These are phyloP conservation scores for Cercopithecus hamlyni DNA, from an alignment of 2,797 vertebrate species.

Conservation along the genomic window DNA sequence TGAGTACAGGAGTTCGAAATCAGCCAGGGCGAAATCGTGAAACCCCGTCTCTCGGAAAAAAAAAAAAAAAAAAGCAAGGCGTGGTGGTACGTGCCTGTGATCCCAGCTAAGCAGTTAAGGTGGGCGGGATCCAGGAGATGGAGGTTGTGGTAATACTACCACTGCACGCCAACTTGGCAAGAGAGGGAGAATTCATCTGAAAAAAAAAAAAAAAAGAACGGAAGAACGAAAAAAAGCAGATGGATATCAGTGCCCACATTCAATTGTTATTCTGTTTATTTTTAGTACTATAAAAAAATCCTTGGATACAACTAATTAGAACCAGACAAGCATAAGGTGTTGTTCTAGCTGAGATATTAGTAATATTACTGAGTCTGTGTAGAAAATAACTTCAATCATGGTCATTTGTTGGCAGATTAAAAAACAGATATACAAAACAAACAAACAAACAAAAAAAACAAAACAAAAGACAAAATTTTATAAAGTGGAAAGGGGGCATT, in stretches of 20 bases:
- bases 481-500: background rate
- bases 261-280: background rate
- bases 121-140: background rate
- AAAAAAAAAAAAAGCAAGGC: rapidly evolving
- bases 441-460: background rate
- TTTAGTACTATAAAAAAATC: background rate
- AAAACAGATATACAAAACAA: background rate
- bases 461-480: background rate
- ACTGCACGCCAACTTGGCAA: background rate
- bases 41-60: background rate
- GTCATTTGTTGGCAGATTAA: background rate
- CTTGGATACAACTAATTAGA: background rate
- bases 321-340: background rate
- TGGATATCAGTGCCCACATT: background rate
- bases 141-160: background rate
- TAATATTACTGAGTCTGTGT: background rate
- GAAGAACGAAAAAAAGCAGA: rapidly evolving
- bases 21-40: background rate
- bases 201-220: background rate
- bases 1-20: background rate
- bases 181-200: background rate
- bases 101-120: background rate
- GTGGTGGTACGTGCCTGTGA: background rate
- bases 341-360: background rate
- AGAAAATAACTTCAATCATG: background rate